Conservation (phyloP, 2,888 invertebrate species). For the Thymelicus acteon region DNA sequence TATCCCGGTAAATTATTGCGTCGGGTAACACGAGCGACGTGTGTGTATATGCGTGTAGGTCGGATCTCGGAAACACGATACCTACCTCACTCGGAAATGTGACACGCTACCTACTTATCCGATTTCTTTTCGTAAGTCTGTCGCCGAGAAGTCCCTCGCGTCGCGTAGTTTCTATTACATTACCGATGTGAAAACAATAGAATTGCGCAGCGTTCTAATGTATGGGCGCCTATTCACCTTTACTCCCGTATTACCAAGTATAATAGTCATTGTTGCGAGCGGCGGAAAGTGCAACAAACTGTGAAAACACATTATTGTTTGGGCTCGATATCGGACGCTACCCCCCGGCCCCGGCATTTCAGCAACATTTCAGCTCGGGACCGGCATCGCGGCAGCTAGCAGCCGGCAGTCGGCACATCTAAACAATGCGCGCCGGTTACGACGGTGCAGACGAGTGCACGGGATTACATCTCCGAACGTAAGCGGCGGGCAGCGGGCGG, state of each 20-base stretch:
- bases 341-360: too few relatives aligned
- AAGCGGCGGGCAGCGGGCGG: conserved; percentile 29
- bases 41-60: background rate
- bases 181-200: conserved; percentile 31
- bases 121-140: conserved; percentile 10
- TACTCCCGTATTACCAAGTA: conserved; percentile 46
- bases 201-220: conserved; percentile 33
- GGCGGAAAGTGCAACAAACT: conserved; percentile 37
- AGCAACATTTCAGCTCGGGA: conserved; percentile 1
- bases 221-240: conserved; percentile 42
- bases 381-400: conserved; percentile 15
- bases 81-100: background rate
- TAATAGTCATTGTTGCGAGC: conserved; percentile 43
- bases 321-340: conserved; percentile 19
- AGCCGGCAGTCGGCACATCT: conserved; percentile 10
- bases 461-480: conserved; percentile 37
- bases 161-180: conserved; percentile 16
- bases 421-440: conserved; percentile 29
- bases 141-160: conserved; percentile 17
- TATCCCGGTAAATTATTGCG: background rate
- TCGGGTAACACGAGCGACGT: background rate
- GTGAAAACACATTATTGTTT: conserved; percentile 34
- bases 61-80: background rate
- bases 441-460: conserved; percentile 31
- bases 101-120: conserved; percentile 3